A percentile compares a stretch with the other conserved stretches of the same genome.
These are phyloP conservation scores for Typhlichthys eigenmanni DNA, from an alignment of 2,797 vertebrate species.

Conservation along the genomic window DNA sequence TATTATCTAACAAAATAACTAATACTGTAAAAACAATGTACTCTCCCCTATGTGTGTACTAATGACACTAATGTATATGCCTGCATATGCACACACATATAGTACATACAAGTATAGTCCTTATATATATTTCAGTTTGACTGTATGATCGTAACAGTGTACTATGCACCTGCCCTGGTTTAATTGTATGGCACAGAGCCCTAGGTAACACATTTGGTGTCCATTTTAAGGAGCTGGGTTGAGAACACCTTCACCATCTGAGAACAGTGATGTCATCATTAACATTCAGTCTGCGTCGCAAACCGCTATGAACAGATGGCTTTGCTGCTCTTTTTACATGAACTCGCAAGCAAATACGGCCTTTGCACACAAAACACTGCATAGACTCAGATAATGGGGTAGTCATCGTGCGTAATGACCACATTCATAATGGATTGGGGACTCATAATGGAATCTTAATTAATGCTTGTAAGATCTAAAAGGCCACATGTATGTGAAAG, in stretches of 20 bases:
- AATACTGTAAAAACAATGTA: too few relatives aligned
- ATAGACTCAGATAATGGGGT: constrained; percentile 43
- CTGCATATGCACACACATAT: too few relatives aligned
- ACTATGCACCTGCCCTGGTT: too few relatives aligned
- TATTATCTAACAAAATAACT: too few relatives aligned
- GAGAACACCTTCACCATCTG: constrained; percentile 31
- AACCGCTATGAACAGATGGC: constrained; percentile 63
- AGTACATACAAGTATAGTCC: too few relatives aligned
- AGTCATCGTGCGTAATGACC: constrained; percentile 63
- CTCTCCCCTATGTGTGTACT: too few relatives aligned
- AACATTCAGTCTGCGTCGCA: constrained; percentile 55
- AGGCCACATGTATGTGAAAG: constrained; percentile 30
- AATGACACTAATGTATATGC: too few relatives aligned
- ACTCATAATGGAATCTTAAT: constrained; percentile 71
- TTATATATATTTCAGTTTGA: too few relatives aligned
- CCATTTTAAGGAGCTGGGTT: constrained; percentile 8
- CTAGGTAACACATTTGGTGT: neutral
- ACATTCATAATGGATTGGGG: constrained; percentile 61
- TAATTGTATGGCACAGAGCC: too few relatives aligned
- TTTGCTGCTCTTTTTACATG: constrained; percentile 51
- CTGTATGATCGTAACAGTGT: too few relatives aligned
- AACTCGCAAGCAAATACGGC: constrained; percentile 54
- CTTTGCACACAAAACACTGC: constrained; percentile 47
- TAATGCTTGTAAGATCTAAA: constrained; percentile 64
- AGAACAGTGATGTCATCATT: constrained; percentile 44